These are phyloP conservation scores for Vulpes lagopus DNA, from an alignment of 2,113 vertebrate genomes.

Conservation along the genomic window DNA sequence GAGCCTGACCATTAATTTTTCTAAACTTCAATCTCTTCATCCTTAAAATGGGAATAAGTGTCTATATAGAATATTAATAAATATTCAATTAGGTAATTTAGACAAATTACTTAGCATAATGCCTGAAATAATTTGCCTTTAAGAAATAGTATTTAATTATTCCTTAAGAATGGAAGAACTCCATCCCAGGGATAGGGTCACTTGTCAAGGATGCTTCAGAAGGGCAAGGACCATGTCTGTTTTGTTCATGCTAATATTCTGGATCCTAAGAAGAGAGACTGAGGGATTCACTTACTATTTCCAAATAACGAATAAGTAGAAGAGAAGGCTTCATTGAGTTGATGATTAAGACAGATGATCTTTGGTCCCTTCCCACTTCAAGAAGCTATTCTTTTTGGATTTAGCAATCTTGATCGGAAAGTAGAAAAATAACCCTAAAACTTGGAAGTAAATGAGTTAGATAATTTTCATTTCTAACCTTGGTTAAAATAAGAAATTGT, in stretches of 20 bases:
- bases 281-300: background rate
- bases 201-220: background rate
- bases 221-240: background rate
- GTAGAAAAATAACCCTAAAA: background rate
- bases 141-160: background rate
- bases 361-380: background rate
- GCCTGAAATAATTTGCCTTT: background rate
- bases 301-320: background rate
- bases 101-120: background rate
- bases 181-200: no score
- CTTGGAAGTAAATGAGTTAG: background rate
- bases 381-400: background rate
- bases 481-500: background rate
- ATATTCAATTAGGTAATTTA: background rate
- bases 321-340: background rate
- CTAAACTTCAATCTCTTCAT: background rate
- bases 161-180: background rate
- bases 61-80: background rate
- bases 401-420: background rate
- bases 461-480: background rate
- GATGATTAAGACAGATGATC: background rate
- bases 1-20: background rate
- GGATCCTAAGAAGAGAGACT: background rate
- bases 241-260: background rate
- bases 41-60: slow-evolving; percentile 17